phyloP scores from a whole-genome alignment of 2,888 invertebrate genomes.

The Tiphia femorata region DNA sequence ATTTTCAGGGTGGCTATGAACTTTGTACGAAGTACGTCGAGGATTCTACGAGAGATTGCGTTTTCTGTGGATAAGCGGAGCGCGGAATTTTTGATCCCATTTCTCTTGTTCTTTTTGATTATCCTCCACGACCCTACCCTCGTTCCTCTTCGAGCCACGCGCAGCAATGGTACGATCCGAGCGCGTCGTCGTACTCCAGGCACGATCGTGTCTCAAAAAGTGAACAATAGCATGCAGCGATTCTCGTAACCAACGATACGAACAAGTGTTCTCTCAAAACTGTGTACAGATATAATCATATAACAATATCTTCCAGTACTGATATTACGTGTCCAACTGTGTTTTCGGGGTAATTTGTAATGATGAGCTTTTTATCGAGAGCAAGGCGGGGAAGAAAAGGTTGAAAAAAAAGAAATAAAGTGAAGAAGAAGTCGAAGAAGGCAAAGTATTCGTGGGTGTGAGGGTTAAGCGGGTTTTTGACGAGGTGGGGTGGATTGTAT shows the following conservation, averaged over 20 bases:
- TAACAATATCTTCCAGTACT: too few species aligned
- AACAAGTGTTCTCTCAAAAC: constrained; percentile 51
- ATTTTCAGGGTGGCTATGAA: too few species aligned
- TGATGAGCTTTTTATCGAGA: background rate
- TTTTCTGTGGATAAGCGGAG: too few species aligned
- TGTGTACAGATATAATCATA: constrained; percentile 18
- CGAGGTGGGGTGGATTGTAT: constrained; percentile 1
- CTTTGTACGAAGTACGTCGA: too few species aligned
- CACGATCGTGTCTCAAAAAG: constrained; percentile 52
- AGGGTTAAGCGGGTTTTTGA: background rate
- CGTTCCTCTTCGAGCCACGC: background rate
- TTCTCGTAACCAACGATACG: constrained; percentile 58
- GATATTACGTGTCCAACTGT: constrained; percentile 33
- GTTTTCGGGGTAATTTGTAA: constrained; percentile 13
- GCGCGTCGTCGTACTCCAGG: constrained; percentile 61
- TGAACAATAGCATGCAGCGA: constrained; percentile 62
- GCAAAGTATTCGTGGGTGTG: too few species aligned
- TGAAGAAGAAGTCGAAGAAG: too few species aligned
- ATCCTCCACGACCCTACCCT: constrained; percentile 53
- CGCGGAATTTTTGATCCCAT: too few species aligned
- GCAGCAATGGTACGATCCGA: background rate
- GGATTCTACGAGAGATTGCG: too few species aligned
- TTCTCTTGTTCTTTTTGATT: too few species aligned
- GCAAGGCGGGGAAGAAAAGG: constrained; percentile 13
- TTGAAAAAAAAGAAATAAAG: too few species aligned